A percentile compares a stretch with the other conserved stretches of the same genome.
phyloP scores from a whole-genome alignment of 2,113 vertebrate genomes.

The Pionites leucogaster region DNA sequence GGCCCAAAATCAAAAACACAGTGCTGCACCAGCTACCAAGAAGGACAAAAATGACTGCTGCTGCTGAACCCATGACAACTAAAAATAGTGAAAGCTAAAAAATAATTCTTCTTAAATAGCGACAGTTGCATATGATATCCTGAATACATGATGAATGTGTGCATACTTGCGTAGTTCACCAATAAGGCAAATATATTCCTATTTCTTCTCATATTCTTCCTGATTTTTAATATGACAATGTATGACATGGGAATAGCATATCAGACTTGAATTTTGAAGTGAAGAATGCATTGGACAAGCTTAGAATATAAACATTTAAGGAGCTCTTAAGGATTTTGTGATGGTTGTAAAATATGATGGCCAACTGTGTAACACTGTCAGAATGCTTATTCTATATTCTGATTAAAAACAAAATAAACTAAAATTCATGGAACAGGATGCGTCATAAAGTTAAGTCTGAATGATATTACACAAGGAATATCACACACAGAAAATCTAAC shows the following conservation, averaged over 20 bases:
- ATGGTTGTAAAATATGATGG: conserved; percentile 21
- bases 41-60: no score
- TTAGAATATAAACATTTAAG: background rate
- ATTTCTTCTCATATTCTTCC: background rate
- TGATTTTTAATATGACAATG: background rate
- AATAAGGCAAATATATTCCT: background rate
- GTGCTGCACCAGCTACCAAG: no score
- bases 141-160: background rate
- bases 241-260: background rate
- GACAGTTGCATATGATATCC: background rate
- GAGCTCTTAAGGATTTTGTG: background rate
- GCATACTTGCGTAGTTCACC: background rate
- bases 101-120: background rate
- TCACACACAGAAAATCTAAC: background rate
- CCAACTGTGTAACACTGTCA: background rate
- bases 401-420: background rate
- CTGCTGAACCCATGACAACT: background rate
- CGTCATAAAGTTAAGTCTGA: background rate
- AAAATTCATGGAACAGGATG: background rate
- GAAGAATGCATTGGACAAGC: background rate
- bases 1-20: no score
- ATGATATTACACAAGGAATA: background rate
- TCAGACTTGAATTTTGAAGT: background rate
- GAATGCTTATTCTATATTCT: background rate
- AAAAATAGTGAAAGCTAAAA: background rate